A percentile compares a stretch with the other conserved stretches of the same genome.
phyloP scores from a whole-genome alignment of 2,797 vertebrate genomes.

The Rhinichthys osculus region DNA sequence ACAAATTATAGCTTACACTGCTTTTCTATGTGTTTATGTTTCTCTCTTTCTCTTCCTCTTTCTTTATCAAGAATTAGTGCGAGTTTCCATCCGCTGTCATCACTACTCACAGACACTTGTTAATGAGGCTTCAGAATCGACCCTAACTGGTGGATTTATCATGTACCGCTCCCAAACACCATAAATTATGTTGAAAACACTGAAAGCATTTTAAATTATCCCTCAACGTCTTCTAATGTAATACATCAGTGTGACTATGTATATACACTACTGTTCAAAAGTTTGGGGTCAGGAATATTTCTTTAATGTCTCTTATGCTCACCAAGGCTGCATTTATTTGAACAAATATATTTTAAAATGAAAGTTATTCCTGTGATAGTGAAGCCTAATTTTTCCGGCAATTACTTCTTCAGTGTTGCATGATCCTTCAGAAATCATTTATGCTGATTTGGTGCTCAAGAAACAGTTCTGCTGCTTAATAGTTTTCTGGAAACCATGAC shows the following conservation, averaged over 20 bases:
- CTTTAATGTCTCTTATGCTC: not conserved
- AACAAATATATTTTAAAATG: not conserved
- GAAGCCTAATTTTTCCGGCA: not conserved
- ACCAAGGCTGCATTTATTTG: not conserved
- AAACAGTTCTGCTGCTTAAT: not conserved
- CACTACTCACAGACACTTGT: slow-evolving; percentile 34
- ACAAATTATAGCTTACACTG: slow-evolving; percentile 81
- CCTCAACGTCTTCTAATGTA: not conserved
- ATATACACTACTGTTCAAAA: not conserved
- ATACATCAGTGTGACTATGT: not conserved
- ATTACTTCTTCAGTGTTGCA: not conserved
- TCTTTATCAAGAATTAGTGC: slow-evolving; percentile 21
- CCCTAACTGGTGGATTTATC: not conserved
- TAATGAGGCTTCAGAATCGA: slow-evolving; percentile 17
- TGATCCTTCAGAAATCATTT: not conserved
- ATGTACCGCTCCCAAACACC: not conserved
- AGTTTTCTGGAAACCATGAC: not conserved
- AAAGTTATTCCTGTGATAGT: not conserved
- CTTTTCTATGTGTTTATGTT: slow-evolving; percentile 31
- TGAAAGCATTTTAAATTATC: not conserved
- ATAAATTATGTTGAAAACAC: not conserved
- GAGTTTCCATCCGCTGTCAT: slow-evolving; percentile 29
- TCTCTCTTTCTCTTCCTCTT: slow-evolving; percentile 30
- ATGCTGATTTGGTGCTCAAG: not conserved
- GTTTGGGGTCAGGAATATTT: not conserved